A percentile compares a stretch with the other conserved stretches of the same genome.
Conservation (phyloP, 2,797 vertebrate species). For the Myotis myotis region DNA sequence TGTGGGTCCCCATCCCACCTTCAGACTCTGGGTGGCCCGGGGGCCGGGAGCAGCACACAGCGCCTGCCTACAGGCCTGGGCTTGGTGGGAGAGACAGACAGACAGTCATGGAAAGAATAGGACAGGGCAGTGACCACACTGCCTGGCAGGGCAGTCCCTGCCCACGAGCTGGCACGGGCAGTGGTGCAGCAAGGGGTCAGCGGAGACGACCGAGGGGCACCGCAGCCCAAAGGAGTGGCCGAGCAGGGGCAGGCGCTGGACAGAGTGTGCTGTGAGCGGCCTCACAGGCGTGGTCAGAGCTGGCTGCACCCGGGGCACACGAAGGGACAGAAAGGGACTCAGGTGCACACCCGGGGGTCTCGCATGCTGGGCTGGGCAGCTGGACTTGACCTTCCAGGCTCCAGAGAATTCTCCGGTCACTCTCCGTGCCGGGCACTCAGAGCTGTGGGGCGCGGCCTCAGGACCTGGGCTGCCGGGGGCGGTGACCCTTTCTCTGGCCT, state of each 20-base stretch:
- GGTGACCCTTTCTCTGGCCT: background rate
- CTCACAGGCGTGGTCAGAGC: background rate
- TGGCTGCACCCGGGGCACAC: accelerated
- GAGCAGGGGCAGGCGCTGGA: background rate
- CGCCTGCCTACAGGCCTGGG: background rate
- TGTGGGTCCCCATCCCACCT: background rate
- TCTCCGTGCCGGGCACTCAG: background rate
- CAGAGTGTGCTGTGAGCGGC: background rate
- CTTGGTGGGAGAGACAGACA: background rate
- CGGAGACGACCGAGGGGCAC: too few species aligned
- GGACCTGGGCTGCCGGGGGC: background rate
- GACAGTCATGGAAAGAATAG: background rate
- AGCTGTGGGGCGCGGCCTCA: background rate
- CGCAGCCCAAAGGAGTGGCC: accelerated
- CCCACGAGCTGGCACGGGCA: background rate
- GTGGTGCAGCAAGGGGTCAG: background rate
- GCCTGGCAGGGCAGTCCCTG: background rate
- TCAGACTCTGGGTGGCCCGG: background rate
- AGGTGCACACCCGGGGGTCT: background rate
- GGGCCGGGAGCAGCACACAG: too few species aligned
- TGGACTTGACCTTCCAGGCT: background rate
- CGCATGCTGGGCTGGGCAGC: accelerated
- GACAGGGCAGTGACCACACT: background rate
- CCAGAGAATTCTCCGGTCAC: background rate
- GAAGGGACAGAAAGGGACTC: background rate